Evolutionary conservation across 1,140 invertebrate species (phyloP).

Genomic region (Drosophila asahinai): DNA sequence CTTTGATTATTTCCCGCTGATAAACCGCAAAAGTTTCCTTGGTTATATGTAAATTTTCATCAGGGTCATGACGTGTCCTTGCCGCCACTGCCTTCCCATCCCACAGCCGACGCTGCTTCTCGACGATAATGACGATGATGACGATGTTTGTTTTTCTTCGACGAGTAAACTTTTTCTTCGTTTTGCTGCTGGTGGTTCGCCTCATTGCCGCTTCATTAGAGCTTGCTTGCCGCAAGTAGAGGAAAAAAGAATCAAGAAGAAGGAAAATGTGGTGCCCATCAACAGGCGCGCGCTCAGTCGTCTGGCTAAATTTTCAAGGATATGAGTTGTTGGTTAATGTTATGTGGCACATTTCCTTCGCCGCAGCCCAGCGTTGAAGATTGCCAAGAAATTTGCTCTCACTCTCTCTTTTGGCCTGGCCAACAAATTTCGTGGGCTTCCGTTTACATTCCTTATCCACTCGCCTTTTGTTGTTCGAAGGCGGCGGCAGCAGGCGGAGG

Average conservation of each 20-base stretch:
- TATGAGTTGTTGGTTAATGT: slow-evolving; percentile 82
- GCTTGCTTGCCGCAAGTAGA: slow-evolving; percentile 28
- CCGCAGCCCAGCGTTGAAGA: slow-evolving; percentile 29
- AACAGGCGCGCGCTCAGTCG: slow-evolving; percentile 58
- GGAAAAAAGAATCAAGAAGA: slow-evolving; percentile 14
- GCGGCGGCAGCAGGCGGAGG: slow-evolving; percentile 18
- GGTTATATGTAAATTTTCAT: slow-evolving; percentile 42
- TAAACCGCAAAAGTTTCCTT: slow-evolving; percentile 44
- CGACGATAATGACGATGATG: slow-evolving; percentile 33
- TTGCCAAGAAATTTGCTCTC: slow-evolving; percentile 52
- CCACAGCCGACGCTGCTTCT: background rate
- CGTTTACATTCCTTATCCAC: slow-evolving; percentile 25
- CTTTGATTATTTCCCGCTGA: slow-evolving; percentile 43
- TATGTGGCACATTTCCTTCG: slow-evolving; percentile 57
- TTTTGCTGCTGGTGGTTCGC: slow-evolving; percentile 31
- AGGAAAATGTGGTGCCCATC: slow-evolving; percentile 65
- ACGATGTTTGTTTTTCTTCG: slow-evolving; percentile 56
- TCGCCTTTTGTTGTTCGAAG: slow-evolving; percentile 14
- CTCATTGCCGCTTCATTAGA: slow-evolving; percentile 74
- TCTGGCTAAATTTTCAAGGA: slow-evolving; percentile 61
- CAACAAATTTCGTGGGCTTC: slow-evolving; percentile 37
- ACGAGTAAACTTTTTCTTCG: slow-evolving; percentile 14
- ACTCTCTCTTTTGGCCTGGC: slow-evolving; percentile 5
- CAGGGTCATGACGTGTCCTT: slow-evolving; percentile 43
- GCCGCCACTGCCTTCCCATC: background rate